A percentile compares a stretch with the other conserved stretches of the same genome.
Conservation (phyloP, 2,113 vertebrate genomes). For the Axis porcinus region DNA sequence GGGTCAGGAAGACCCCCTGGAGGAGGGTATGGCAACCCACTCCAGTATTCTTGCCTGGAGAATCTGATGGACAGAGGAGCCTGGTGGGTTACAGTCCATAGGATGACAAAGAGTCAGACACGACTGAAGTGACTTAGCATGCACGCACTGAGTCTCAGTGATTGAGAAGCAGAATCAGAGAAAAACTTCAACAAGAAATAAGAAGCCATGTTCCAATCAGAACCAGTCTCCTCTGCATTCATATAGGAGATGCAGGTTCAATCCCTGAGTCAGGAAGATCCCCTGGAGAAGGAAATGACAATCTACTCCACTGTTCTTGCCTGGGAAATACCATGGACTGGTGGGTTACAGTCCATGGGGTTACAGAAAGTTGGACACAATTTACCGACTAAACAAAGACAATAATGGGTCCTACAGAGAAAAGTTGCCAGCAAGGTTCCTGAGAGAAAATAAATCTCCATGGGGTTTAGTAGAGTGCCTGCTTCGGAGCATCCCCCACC, state of each 20-base stretch:
- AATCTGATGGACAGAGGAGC: neutral
- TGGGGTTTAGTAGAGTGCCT: neutral
- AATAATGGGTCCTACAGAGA: neutral
- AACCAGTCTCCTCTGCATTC: neutral
- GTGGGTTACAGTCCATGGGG: too few relatives aligned
- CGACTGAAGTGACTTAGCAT: neutral
- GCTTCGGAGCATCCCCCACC: rapidly evolving
- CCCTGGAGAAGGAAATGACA: neutral
- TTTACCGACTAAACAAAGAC: neutral
- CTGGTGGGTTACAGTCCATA: neutral
- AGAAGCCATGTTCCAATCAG: neutral
- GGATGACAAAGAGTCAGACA: neutral
- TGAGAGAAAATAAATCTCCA: neutral
- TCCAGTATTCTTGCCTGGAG: neutral
- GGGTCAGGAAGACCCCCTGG: neutral
- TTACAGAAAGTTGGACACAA: neutral
- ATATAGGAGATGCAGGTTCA: neutral
- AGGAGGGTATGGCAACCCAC: neutral
- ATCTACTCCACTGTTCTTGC: neutral
- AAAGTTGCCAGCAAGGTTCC: neutral
- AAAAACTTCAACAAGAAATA: neutral
- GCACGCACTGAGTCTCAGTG: neutral
- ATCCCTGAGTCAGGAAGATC: neutral
- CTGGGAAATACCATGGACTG: neutral
- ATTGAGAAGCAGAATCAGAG: neutral